Evolutionary conservation across 2,113 vertebrate genomes (phyloP), one percentile per base, ranked within the genome.

Genomic region (Rhagologus leucostigma): DNA sequence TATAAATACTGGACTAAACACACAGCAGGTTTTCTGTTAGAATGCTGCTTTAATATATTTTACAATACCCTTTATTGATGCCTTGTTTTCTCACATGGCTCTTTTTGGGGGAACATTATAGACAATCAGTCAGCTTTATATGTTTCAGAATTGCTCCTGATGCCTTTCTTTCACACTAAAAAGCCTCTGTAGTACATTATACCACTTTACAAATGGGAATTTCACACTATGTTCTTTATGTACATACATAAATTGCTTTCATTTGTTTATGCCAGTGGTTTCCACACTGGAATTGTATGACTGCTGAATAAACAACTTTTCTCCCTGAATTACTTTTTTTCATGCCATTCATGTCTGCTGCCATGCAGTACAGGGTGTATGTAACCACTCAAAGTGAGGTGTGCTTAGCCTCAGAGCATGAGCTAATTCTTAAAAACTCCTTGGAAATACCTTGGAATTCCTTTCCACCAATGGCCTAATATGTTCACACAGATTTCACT

Each of bases 111-210:
- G 46, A 86, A 79, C 50, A 68, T 78, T 84, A 81, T 44, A 87
- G 71, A 79, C 37, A 42, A 87, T 84, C 87, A 83, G 56, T 62
- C 84, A 87, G 73, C 65, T 95, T 93, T 76, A 60, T 88, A 67
- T 60, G 60, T 73, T 95, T 89, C 85, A 71, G 62, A 96, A 95
- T 91, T 85, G 92, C 41, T 89, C 78, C 74, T 81, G n/a, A 74
- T 79, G 67, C 79, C 69, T 94, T 87, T 44, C 89, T 81, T 95
- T 93, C 76, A 71, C 64, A 81, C 71, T 94, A 82, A 97, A 95
- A 95, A 91, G 64, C 49, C 95, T 96, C 91, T 64, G 53, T 78
- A 81, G 89, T 56, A 77, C 41, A 62, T 90, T 93, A 74, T 46
- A 59, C 41, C 47, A 37, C n/a, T 97, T 94, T 65, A 83, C 74